A percentile compares a stretch with the other conserved stretches of the same genome.
Conservation (phyloP, 2,113 vertebrate species). For the Tetrax tetrax region DNA sequence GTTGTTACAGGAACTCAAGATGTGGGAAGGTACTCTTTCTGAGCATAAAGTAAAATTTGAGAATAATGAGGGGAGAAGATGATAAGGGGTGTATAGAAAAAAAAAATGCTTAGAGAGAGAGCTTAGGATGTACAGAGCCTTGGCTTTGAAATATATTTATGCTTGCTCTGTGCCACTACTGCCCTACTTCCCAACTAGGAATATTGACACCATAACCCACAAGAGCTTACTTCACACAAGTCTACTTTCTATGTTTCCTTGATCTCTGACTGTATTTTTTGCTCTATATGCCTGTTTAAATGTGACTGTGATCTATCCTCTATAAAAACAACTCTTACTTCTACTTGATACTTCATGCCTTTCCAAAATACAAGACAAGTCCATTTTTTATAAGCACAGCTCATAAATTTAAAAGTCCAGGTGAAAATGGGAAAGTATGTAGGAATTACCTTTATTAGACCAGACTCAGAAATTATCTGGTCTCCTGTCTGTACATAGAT, state of each 20-base stretch:
- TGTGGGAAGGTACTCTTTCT: not conserved
- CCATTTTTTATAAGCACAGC: not conserved
- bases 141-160: not conserved
- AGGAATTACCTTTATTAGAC: not conserved
- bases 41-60: not conserved
- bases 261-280: not conserved
- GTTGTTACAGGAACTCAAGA: not conserved
- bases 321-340: not conserved
- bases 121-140: not conserved
- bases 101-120: not conserved
- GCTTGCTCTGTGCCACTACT: not conserved
- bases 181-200: not conserved
- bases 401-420: not conserved
- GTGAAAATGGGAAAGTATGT: not conserved
- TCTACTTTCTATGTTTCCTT: not conserved
- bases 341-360: not conserved
- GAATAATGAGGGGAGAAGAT: not conserved
- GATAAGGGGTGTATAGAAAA: not conserved
- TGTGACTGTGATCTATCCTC: not conserved
- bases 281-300: not conserved
- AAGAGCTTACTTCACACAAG: not conserved
- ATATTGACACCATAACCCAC: not conserved
- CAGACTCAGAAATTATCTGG: not conserved
- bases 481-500: not conserved
- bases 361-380: not conserved